phyloP scores from a whole-genome alignment of 2,797 vertebrate genomes.

The Xiphophorus birchmanni region DNA sequence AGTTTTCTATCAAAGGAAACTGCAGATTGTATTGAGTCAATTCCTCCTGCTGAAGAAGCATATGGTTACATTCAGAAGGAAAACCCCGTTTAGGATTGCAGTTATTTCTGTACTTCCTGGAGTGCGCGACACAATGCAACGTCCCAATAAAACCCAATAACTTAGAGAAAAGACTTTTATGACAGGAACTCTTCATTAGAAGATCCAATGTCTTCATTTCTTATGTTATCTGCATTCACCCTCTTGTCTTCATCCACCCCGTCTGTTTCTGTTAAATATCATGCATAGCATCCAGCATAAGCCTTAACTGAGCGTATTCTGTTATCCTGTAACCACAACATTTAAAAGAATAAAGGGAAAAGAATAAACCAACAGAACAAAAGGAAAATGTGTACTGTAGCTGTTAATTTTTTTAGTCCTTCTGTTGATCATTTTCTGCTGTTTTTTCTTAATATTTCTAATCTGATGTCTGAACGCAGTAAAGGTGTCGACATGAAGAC shows the following conservation, averaged over 20 bases:
- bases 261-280: constrained; percentile 46
- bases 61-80: neutral
- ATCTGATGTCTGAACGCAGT: constrained; percentile 70
- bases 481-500: constrained; percentile 64
- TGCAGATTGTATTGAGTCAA: neutral
- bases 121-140: neutral
- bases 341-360: constrained; percentile 28
- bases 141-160: neutral
- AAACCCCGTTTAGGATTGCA: neutral
- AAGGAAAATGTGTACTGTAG: constrained; percentile 70
- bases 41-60: neutral
- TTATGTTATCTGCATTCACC: neutral
- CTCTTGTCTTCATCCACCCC: constrained; percentile 1
- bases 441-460: constrained; percentile 73
- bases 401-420: constrained; percentile 71
- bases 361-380: constrained; percentile 53
- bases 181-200: neutral
- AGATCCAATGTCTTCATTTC: neutral
- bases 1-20: neutral
- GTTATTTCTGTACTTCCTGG: neutral
- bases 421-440: constrained; percentile 69
- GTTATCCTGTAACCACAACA: constrained; percentile 77
- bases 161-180: neutral
- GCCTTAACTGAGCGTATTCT: constrained; percentile 81
- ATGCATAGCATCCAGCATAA: constrained; percentile 69